These are phyloP conservation scores for Apamea crenata DNA, from an alignment of 2,888 invertebrate species.

Conservation along the genomic window DNA sequence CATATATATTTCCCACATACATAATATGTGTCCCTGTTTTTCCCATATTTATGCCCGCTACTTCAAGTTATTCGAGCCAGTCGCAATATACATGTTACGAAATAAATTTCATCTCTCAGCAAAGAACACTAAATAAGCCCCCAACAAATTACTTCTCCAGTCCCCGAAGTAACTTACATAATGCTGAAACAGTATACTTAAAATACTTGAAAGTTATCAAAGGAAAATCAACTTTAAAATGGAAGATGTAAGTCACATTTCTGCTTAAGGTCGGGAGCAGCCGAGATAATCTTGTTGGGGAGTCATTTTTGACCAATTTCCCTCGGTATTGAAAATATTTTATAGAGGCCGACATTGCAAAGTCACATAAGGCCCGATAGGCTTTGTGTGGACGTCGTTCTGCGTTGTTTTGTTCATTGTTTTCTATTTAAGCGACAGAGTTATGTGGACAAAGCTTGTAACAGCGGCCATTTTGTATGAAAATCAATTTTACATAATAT, in stretches of 20 bases:
- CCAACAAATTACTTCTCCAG: conserved; percentile 71
- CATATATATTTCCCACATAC: conserved; percentile 36
- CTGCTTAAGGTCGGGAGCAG: conserved; percentile 58
- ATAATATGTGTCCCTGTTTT: conserved; percentile 37
- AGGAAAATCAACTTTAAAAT: conserved; percentile 73
- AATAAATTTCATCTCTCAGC: conserved; percentile 65
- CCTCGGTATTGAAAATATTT: conserved; percentile 85
- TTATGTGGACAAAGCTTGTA: conserved; percentile 67
- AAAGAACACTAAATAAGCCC: conserved; percentile 69
- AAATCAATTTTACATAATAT: conserved; percentile 64
- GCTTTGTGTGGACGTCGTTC: conserved; percentile 65
- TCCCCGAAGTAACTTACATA: conserved; percentile 73
- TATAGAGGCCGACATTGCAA: conserved; percentile 76
- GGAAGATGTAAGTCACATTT: conserved; percentile 67
- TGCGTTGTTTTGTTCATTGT: conserved; percentile 65
- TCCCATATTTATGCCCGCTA: conserved; percentile 46
- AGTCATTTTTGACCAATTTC: conserved; percentile 87
- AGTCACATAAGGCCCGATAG: conserved; percentile 71
- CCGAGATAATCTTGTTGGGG: conserved; percentile 82
- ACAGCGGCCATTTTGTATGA: conserved; percentile 64
- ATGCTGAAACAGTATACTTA: conserved; percentile 76
- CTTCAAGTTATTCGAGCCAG: conserved; percentile 55
- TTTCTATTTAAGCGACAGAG: conserved; percentile 61
- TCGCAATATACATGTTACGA: conserved; percentile 61
- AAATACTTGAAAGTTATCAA: conserved; percentile 68